phyloP scores from a whole-genome alignment of 1,140 invertebrate genomes.

The Zaprionus inermis region DNA sequence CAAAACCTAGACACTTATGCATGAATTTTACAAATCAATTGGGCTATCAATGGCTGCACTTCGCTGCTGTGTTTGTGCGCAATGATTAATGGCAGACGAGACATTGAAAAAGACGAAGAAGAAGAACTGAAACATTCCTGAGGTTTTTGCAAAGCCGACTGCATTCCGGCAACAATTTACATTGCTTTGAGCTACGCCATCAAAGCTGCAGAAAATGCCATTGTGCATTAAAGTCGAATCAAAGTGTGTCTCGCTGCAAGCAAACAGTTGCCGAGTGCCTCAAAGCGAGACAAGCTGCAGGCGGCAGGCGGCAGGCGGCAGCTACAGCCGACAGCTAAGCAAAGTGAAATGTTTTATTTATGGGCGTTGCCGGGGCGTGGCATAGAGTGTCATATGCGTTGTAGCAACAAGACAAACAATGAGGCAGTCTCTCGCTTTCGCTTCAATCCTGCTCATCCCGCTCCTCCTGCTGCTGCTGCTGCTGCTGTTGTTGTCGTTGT shows the following conservation, averaged over 20 bases:
- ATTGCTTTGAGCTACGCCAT: conserved; percentile 48
- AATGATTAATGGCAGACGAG: conserved; percentile 57
- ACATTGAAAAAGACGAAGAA: conserved; percentile 1
- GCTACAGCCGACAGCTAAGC: conserved; percentile 59
- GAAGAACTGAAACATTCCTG: conserved; percentile 31
- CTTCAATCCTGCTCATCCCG: no score
- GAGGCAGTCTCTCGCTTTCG: conserved; percentile 40
- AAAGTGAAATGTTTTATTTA: conserved; percentile 83
- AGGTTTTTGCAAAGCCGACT: conserved; percentile 43
- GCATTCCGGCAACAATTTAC: conserved; percentile 70
- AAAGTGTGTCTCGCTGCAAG: conserved; percentile 65
- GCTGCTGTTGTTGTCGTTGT: conserved; percentile 7
- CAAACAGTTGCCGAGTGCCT: conserved; percentile 40
- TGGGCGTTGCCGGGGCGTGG: conserved; percentile 62
- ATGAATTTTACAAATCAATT: conserved; percentile 57
- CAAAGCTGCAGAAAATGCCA: conserved; percentile 58
- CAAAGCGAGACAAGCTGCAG: background rate
- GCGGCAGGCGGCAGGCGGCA: conserved; percentile 28
- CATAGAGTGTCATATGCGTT: conserved; percentile 75
- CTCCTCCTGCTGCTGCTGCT: no score
- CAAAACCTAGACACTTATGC: conserved; percentile 27
- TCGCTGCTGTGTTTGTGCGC: no score
- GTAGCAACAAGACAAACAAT: conserved; percentile 78
- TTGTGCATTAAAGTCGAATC: conserved; percentile 82
- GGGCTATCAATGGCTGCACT: conserved; percentile 57